Conservation (phyloP, 1,140 invertebrate species). For the Lasioglossum albipes region DNA sequence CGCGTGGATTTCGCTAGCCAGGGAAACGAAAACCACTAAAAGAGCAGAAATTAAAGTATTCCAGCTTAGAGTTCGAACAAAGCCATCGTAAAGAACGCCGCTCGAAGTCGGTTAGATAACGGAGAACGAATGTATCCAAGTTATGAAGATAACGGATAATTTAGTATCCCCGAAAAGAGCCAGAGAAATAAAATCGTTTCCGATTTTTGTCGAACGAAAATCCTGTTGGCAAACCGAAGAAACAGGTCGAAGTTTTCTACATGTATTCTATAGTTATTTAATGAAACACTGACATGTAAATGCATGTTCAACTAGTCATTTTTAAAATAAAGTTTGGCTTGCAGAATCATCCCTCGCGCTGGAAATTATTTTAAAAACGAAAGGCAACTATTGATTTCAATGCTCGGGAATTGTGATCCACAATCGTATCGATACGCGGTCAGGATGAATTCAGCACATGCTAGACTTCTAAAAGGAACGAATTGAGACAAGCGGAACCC, state of each 20-base stretch:
- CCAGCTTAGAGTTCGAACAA: constrained; percentile 28
- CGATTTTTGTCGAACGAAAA: constrained; percentile 7
- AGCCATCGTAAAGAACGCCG: constrained; percentile 31
- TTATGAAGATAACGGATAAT: constrained; percentile 41
- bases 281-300: too few species aligned
- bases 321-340: too few species aligned
- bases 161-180: not conserved
- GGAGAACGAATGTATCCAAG: constrained; percentile 40
- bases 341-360: too few species aligned
- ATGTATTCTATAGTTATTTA: too few species aligned
- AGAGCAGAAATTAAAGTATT: constrained; percentile 24
- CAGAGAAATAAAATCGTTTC: constrained; percentile 22
- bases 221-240: not conserved
- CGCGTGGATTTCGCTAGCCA: not conserved
- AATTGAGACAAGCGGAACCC: too few species aligned
- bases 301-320: too few species aligned
- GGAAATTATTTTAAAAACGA: too few species aligned
- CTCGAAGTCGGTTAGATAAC: constrained; percentile 35
- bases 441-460: too few species aligned
- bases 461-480: too few species aligned
- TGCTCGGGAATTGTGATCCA: too few species aligned
- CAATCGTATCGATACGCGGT: too few species aligned
- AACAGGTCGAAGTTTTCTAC: not conserved
- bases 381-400: too few species aligned
- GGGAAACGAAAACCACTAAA: not conserved